Evolutionary conservation across 1,140 invertebrate genomes (phyloP).

Genomic region (Drosophila baimaii): DNA sequence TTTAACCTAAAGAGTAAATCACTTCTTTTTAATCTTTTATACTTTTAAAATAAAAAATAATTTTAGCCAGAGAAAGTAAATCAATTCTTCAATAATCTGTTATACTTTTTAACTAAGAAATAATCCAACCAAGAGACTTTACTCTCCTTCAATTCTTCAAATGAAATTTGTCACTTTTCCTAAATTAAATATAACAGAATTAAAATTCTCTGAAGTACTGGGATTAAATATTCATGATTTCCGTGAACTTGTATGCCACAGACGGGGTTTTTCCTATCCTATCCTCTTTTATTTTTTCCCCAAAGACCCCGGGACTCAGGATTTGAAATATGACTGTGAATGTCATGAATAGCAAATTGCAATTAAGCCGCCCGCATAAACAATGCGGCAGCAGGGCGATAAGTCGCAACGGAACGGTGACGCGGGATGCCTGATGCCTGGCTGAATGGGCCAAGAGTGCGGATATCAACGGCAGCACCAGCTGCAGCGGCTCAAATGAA

Average conservation of each 20-base stretch:
- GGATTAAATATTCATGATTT: constrained; percentile 7
- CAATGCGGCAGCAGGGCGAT: constrained; percentile 28
- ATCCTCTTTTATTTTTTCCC: background rate
- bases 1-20: too few relatives aligned
- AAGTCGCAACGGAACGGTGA: constrained; percentile 20
- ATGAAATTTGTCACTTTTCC: background rate
- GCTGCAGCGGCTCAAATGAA: constrained; percentile 53
- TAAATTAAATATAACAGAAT: background rate
- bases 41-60: background rate
- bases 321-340: constrained; percentile 4
- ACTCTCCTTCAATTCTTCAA: too few relatives aligned
- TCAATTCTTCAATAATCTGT: too few relatives aligned
- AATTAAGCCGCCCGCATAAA: constrained; percentile 42
- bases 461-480: constrained; percentile 32
- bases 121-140: too few relatives aligned
- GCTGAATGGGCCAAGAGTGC: constrained; percentile 32
- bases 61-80: too few relatives aligned
- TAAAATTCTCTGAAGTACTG: background rate
- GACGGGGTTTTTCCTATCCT: background rate
- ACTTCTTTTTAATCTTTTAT: background rate
- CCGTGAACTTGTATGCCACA: constrained; percentile 4
- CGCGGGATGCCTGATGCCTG: constrained; percentile 6
- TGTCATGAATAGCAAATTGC: constrained; percentile 36
- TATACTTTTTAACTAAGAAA: background rate
- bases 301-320: background rate